phyloP scores from a whole-genome alignment of 2,888 invertebrate genomes.

The Cabera pusaria region DNA sequence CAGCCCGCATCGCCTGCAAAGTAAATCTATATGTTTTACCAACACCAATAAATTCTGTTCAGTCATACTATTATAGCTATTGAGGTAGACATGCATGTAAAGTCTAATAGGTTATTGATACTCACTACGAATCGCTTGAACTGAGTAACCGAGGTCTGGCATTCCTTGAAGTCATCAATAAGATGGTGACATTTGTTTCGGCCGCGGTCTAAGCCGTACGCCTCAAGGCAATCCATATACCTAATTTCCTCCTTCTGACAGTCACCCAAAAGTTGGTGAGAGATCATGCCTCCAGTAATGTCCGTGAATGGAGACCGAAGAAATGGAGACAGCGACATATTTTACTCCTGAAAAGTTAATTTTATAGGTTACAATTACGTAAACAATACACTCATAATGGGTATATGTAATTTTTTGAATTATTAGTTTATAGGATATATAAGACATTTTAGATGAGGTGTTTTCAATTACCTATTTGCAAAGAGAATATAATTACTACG shows the following conservation, averaged over 20 bases:
- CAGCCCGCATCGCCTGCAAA: conserved; percentile 83
- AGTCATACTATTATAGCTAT: no score
- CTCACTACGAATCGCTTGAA: conserved; percentile 81
- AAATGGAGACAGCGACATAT: conserved; percentile 86
- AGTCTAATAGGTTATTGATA: conserved; percentile 12
- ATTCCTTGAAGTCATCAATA: conserved; percentile 88
- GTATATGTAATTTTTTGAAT: no score
- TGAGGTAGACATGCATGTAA: no score
- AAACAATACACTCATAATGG: conserved; percentile 53
- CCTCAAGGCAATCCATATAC: conserved; percentile 91
- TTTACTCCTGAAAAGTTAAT: conserved; percentile 31
- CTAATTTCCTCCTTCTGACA: conserved; percentile 88
- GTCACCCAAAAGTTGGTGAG: conserved; percentile 85
- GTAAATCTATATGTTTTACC: no score
- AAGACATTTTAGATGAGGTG: no score
- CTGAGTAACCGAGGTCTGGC: conserved; percentile 84
- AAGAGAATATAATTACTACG: no score
- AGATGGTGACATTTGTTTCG: conserved; percentile 84
- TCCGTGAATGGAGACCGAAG: conserved; percentile 89
- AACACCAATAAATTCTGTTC: no score
- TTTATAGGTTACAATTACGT: conserved; percentile 61
- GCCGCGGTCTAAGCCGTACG: conserved; percentile 88
- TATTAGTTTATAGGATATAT: no score
- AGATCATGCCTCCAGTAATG: conserved; percentile 85
- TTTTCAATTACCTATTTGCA: no score